These are phyloP conservation scores for Protobothrops flavoviridis DNA, from an alignment of 2,113 vertebrate genomes.

Conservation along the genomic window DNA sequence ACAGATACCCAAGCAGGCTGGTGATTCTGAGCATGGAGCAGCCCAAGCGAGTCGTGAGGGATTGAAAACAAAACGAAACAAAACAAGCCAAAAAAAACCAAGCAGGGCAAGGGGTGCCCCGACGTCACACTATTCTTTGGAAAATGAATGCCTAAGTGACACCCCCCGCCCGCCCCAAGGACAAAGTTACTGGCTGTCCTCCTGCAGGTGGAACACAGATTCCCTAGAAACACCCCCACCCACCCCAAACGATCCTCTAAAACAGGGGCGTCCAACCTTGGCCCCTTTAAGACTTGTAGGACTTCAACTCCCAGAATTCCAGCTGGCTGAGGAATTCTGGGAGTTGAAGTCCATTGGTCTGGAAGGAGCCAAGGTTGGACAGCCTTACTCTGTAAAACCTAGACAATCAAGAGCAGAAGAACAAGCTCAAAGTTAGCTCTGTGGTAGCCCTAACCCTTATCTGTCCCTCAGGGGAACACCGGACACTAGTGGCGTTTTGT, in stretches of 20 bases:
- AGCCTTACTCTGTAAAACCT: not conserved
- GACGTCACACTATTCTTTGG: not conserved
- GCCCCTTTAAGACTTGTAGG: not conserved
- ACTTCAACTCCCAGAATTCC: not conserved
- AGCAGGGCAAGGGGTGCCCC: not conserved
- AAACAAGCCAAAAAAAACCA: no score
- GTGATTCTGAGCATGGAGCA: not conserved
- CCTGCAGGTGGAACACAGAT: no score
- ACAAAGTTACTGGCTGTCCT: rapidly evolving
- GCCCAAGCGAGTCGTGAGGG: not conserved
- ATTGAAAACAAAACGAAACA: rapidly evolving
- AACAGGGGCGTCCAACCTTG: not conserved
- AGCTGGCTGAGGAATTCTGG: not conserved
- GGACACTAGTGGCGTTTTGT: not conserved
- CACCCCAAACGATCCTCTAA: not conserved
- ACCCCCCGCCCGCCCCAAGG: not conserved
- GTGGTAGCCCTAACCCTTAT: not conserved
- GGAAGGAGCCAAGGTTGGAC: not conserved
- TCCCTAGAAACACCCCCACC: not conserved
- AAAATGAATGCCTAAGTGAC: not conserved
- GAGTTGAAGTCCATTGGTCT: not conserved
- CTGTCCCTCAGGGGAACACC: not conserved
- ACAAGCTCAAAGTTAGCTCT: not conserved
- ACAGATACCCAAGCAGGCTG: not conserved
- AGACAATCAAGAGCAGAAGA: not conserved